These are phyloP conservation scores for Cremastinae sp. DNA, from an alignment of 2,888 invertebrate genomes.

Conservation along the genomic window DNA sequence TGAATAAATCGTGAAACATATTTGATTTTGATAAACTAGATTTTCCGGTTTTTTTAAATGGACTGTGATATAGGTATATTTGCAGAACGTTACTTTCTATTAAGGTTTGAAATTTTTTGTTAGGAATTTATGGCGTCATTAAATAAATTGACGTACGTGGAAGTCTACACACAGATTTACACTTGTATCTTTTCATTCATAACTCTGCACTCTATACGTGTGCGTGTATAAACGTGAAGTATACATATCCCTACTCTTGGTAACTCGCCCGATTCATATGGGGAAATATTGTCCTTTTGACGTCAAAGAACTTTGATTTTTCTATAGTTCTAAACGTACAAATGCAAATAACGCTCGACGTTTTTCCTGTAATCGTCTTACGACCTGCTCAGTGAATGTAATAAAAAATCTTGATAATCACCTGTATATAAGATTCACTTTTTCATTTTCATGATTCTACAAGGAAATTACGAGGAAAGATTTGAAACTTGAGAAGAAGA, in stretches of 20 bases:
- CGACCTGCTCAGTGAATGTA: conserved; percentile 46
- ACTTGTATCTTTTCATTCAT: conserved; percentile 68
- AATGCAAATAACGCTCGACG: conserved; percentile 24
- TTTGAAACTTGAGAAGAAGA: no score
- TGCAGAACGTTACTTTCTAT: no score
- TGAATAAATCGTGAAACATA: no score
- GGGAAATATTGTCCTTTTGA: conserved; percentile 69
- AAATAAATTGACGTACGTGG: neutral
- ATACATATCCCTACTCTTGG: conserved; percentile 26
- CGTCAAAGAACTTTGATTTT: conserved; percentile 64
- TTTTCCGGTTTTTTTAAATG: no score
- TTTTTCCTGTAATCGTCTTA: conserved; percentile 28
- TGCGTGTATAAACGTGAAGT: neutral
- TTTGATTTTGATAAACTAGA: no score
- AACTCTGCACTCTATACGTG: conserved; percentile 62
- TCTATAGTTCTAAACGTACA: conserved; percentile 47
- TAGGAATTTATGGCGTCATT: no score
- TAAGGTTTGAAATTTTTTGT: no score
- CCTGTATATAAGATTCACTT: no score
- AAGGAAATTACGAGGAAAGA: no score
- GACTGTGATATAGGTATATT: no score
- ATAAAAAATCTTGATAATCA: conserved; percentile 4
- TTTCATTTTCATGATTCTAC: no score
- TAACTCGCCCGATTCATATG: conserved; percentile 37
- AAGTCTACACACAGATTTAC: conserved; percentile 10